A percentile compares a stretch with the other conserved stretches of the same genome.
phyloP scores from a whole-genome alignment of 2,797 vertebrate genomes.

The Gymnocypris eckloni region DNA sequence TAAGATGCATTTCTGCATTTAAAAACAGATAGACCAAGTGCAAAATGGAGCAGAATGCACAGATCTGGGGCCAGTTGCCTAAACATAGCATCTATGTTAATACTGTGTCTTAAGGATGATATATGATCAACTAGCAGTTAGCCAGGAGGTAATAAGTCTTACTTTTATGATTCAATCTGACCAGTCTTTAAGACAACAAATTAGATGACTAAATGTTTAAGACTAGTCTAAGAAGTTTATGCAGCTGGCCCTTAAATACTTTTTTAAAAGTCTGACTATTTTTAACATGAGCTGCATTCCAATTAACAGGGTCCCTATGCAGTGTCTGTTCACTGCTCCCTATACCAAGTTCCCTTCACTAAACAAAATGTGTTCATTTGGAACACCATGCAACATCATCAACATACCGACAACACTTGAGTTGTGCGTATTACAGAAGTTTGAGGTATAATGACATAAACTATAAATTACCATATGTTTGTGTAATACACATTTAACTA shows the following conservation, averaged over 20 bases:
- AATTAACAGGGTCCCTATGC: not conserved
- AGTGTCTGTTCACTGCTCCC: not conserved
- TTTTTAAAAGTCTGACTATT: slow-evolving; percentile 4
- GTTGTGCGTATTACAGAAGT: not conserved
- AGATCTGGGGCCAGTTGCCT: not conserved
- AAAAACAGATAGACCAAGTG: not conserved
- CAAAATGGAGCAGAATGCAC: slow-evolving; percentile 19
- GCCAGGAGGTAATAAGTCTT: not conserved
- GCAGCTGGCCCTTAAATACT: not conserved
- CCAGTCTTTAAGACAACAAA: not conserved
- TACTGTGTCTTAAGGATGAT: not conserved
- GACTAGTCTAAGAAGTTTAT: not conserved
- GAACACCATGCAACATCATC: not conserved
- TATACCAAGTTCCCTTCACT: not conserved
- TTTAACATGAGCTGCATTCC: not conserved
- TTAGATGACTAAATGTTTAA: too few relatives aligned
- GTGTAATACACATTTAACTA: not conserved
- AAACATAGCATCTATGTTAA: not conserved
- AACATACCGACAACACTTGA: not conserved
- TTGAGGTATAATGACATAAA: not conserved
- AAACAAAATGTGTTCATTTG: not conserved
- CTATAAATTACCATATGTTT: not conserved
- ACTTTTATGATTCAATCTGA: not conserved
- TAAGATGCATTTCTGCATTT: slow-evolving; percentile 22
- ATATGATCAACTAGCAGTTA: not conserved